Evolutionary conservation across 2,888 invertebrate genomes (phyloP).

Genomic region (Parasteatoda lunata): DNA sequence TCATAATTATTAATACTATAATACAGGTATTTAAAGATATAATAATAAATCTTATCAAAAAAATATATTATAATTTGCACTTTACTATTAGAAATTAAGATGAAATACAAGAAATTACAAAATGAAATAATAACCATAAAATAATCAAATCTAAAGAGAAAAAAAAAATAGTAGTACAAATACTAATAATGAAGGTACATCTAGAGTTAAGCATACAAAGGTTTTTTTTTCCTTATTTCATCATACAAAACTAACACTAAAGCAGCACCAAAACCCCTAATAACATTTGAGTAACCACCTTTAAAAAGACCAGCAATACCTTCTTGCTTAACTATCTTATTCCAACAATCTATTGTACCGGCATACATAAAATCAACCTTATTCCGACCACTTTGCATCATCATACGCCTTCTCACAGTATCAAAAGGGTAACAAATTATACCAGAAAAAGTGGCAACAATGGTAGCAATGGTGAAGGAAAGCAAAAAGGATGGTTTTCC

Average conservation of each 20-base stretch:
- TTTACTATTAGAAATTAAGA: too few relatives aligned
- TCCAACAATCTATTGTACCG: conserved; percentile 93
- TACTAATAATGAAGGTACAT: too few relatives aligned
- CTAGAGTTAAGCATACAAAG: too few relatives aligned
- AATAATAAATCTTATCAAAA: too few relatives aligned
- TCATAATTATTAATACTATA: too few relatives aligned
- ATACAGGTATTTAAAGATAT: too few relatives aligned
- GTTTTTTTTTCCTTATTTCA: conserved; percentile 79
- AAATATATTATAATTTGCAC: too few relatives aligned
- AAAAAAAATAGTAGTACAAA: too few relatives aligned
- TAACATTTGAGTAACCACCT: conserved; percentile 94
- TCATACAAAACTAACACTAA: conserved; percentile 94
- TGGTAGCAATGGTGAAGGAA: conserved; percentile 94
- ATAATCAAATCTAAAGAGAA: too few relatives aligned
- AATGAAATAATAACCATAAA: too few relatives aligned
- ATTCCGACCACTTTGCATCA: conserved; percentile 97
- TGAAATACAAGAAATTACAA: too few relatives aligned
- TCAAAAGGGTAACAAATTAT: conserved; percentile 97
- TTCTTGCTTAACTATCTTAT: conserved; percentile 87
- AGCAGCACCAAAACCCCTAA: conserved; percentile 95
- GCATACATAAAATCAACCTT: conserved; percentile 87
- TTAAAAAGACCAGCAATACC: conserved; percentile 93
- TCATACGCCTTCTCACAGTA: conserved; percentile 95
- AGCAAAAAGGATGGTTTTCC: conserved; percentile 93
- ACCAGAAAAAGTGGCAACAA: conserved; percentile 90